Evolutionary conservation across 2,797 vertebrate species (phyloP).

Genomic region (Diglossa cyanea): DNA sequence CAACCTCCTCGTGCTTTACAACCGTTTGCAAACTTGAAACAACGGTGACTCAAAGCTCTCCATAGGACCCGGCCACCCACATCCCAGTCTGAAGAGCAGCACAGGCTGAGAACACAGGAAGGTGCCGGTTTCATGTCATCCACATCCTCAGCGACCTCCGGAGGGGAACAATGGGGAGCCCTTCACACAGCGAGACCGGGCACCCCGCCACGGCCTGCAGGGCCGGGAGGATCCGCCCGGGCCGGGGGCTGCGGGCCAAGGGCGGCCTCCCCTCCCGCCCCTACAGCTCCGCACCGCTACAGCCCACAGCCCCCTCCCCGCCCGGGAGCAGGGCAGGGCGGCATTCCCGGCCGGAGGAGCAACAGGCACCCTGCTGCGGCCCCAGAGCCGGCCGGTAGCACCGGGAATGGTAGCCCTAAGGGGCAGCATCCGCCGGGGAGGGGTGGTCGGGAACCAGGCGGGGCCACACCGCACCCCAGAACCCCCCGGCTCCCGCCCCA

Average conservation of each 20-base stretch:
- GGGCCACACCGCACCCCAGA: background rate
- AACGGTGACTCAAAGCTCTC: background rate
- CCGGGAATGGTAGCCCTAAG: background rate
- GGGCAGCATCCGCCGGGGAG: too few species aligned
- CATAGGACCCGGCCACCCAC: background rate
- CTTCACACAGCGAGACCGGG: background rate
- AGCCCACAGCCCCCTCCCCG: background rate
- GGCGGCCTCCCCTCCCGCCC: too few species aligned
- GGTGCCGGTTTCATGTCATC: background rate
- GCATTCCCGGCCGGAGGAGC: background rate
- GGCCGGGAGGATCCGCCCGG: background rate
- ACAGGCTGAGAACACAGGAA: background rate
- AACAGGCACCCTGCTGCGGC: conserved; percentile 4
- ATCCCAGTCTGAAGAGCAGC: background rate
- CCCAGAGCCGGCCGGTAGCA: background rate
- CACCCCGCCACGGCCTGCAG: background rate
- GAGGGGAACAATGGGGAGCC: background rate
- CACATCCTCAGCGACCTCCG: background rate
- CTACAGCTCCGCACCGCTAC: background rate
- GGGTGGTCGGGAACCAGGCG: background rate
- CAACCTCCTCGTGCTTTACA: background rate
- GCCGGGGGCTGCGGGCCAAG: too few species aligned
- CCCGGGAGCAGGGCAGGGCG: background rate
- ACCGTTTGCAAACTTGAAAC: background rate
- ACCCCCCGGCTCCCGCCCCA: rapidly evolving